Evolutionary conservation across 2,888 invertebrate genomes (phyloP).

Genomic region (Drepanosiphum platanoidis): DNA sequence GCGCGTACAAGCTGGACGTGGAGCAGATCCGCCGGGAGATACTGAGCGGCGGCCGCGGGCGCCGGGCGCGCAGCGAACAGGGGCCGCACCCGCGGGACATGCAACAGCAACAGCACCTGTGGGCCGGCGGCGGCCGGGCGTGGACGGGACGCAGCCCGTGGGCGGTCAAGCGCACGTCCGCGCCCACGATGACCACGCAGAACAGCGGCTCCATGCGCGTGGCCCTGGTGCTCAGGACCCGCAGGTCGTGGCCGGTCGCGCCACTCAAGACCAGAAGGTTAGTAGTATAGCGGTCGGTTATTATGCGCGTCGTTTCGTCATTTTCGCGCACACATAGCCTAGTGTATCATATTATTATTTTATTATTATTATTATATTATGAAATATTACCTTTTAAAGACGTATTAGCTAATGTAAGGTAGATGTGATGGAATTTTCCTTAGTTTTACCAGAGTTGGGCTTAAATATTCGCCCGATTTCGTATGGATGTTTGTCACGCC

Average conservation of each 20-base stretch:
- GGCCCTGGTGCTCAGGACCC: slow-evolving; percentile 75
- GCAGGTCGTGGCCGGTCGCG: slow-evolving; percentile 81
- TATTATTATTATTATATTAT: too few relatives aligned
- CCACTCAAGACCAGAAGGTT: slow-evolving; percentile 77
- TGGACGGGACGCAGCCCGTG: slow-evolving; percentile 69
- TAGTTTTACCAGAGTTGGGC: too few relatives aligned
- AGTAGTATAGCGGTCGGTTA: background rate
- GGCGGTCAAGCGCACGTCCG: slow-evolving; percentile 77
- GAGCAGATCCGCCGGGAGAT: slow-evolving; percentile 69
- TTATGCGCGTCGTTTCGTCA: too few relatives aligned
- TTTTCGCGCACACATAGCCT: too few relatives aligned
- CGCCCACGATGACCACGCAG: slow-evolving; percentile 74
- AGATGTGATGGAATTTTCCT: too few relatives aligned
- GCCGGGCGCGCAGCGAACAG: slow-evolving; percentile 77
- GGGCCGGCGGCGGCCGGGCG: slow-evolving; percentile 73
- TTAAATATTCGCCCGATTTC: too few relatives aligned
- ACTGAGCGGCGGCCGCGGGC: slow-evolving; percentile 70
- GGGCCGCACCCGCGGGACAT: slow-evolving; percentile 72
- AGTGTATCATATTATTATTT: too few relatives aligned
- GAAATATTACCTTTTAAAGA: too few relatives aligned
- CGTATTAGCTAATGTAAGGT: too few relatives aligned
- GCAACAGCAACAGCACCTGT: slow-evolving; percentile 72
- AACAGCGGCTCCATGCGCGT: slow-evolving; percentile 66
- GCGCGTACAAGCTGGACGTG: slow-evolving; percentile 64
- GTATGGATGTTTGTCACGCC: too few relatives aligned